Evolutionary conservation across 2,888 invertebrate genomes (phyloP).

Genomic region (Cephus pulcher): DNA sequence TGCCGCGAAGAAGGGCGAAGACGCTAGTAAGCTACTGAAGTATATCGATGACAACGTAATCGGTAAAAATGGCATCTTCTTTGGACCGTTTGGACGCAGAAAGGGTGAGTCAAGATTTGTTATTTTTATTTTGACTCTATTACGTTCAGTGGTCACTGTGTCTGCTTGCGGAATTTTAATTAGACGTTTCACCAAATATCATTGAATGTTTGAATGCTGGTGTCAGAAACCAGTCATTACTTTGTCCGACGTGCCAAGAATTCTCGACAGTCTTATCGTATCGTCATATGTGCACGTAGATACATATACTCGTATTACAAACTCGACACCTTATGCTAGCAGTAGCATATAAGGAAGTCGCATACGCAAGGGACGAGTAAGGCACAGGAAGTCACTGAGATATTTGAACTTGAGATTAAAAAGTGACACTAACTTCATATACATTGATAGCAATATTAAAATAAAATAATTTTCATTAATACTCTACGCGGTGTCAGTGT

Average conservation of each 20-base stretch:
- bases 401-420: neutral
- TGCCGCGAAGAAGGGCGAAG: conserved; percentile 73
- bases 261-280: neutral
- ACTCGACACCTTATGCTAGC: neutral
- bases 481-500: neutral
- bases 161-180: neutral
- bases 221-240: neutral
- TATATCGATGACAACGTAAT: conserved; percentile 86
- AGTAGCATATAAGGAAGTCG: neutral
- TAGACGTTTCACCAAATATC: neutral
- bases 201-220: neutral
- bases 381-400: neutral
- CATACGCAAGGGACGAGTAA: neutral
- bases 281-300: neutral
- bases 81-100: conserved; percentile 85
- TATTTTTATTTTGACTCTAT: neutral
- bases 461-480: neutral
- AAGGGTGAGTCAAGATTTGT: conserved; percentile 73
- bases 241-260: neutral
- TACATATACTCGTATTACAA: neutral
- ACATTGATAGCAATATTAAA: neutral
- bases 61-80: conserved; percentile 83
- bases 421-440: neutral
- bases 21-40: conserved; percentile 77
- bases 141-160: neutral